Percentiles rank a stretch among this genome's conserved stretches.
Conservation (phyloP, 2,113 vertebrate genomes). For the Bambusicola thoracicus region DNA sequence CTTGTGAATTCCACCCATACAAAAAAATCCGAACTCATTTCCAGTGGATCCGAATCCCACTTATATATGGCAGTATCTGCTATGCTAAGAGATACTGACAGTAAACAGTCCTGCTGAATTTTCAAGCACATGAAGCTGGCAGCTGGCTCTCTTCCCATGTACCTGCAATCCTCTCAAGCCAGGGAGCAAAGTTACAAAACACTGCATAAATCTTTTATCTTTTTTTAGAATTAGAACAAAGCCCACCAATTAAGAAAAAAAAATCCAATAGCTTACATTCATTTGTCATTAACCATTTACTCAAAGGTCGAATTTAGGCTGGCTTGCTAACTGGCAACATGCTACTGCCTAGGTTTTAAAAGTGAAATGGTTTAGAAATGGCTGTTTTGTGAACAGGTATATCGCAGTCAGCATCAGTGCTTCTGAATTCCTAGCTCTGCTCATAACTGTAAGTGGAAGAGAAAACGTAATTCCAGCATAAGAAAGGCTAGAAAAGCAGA, state of each 20-base stretch:
- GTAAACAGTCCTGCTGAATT: neutral
- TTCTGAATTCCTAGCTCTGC: neutral
- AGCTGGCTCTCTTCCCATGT: neutral
- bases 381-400: neutral
- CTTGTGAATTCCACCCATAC: neutral
- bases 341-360: neutral
- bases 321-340: neutral
- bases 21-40: neutral
- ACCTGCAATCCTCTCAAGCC: neutral
- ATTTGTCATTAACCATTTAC: neutral
- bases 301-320: neutral
- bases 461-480: neutral
- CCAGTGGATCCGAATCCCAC: constrained; percentile 4
- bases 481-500: neutral
- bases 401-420: neutral
- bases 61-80: neutral
- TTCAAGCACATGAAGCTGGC: accelerated
- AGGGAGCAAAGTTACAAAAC: neutral
- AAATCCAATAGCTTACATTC: neutral
- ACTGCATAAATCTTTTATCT: neutral
- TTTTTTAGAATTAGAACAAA: neutral
- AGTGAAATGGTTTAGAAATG: neutral
- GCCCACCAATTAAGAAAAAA: neutral
- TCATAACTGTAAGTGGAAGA: neutral
- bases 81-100: neutral